Conservation (phyloP, 2,113 vertebrate genomes). For the Chloropsis hardwickii region DNA sequence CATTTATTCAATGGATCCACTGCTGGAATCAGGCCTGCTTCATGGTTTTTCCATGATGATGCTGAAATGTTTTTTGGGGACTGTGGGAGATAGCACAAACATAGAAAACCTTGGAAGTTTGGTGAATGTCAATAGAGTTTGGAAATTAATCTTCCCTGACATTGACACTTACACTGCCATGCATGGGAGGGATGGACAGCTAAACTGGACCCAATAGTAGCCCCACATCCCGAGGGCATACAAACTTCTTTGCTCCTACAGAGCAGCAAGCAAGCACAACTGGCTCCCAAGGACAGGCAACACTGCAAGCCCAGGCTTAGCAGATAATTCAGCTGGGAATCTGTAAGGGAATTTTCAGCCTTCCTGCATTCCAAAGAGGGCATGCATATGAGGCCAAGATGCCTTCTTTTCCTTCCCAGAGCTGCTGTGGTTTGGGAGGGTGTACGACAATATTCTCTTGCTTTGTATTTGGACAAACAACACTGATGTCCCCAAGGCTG, state of each 20-base stretch:
- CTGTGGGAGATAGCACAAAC: not conserved
- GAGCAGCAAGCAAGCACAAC: not conserved
- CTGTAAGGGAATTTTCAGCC: not conserved
- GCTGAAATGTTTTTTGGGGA: not conserved
- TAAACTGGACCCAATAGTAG: not conserved
- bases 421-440: not conserved
- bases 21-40: not conserved
- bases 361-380: not conserved
- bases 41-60: not conserved
- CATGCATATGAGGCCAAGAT: not conserved
- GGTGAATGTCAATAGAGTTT: not conserved
- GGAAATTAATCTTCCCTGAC: not conserved
- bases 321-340: not conserved
- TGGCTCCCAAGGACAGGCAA: not conserved
- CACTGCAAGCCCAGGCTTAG: not conserved
- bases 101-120: not conserved
- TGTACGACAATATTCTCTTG: not conserved
- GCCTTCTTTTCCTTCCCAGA: not conserved
- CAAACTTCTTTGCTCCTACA: not conserved
- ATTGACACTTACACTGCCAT: accelerated
- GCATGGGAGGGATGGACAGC: not conserved
- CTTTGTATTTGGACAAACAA: not conserved
- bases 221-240: not conserved
- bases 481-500: not conserved
- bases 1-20: not conserved